Percentiles rank a stretch among this genome's conserved stretches.
Conservation (phyloP, 1,140 invertebrate genomes). For the Gryllus bimaculatus region DNA sequence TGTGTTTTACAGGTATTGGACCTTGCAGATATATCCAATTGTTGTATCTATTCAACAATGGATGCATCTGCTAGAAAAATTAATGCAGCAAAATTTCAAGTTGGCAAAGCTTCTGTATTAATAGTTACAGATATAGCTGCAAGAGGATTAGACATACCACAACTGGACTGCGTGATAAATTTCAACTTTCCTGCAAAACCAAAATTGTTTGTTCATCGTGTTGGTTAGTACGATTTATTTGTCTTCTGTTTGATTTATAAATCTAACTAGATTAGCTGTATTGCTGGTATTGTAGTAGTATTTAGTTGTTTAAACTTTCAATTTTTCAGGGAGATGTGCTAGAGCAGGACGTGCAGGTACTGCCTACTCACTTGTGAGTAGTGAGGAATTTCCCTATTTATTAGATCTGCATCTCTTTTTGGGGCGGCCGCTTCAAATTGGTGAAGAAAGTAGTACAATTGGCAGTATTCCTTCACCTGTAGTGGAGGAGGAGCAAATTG, state of each 20-base stretch:
- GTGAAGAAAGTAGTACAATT: slow-evolving; percentile 45
- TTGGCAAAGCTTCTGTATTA: slow-evolving; percentile 65
- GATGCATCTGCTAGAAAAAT: slow-evolving; percentile 94
- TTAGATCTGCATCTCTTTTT: slow-evolving; percentile 92
- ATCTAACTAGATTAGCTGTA: background rate
- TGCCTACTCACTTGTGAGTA: slow-evolving; percentile 78
- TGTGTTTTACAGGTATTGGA: slow-evolving; percentile 61
- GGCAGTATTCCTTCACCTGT: slow-evolving; percentile 73
- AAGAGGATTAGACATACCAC: slow-evolving; percentile 92
- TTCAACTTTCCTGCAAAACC: slow-evolving; percentile 94
- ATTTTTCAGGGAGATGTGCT: slow-evolving; percentile 76
- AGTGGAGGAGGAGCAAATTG: slow-evolving; percentile 74
- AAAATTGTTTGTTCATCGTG: slow-evolving; percentile 96
- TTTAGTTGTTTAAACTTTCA: background rate
- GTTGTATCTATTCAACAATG: slow-evolving; percentile 89
- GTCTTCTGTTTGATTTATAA: background rate
- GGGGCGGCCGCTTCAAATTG: slow-evolving; percentile 54
- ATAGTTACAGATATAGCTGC: slow-evolving; percentile 97
- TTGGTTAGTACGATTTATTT: slow-evolving; percentile 58
- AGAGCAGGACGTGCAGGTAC: slow-evolving; percentile 83
- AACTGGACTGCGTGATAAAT: slow-evolving; percentile 94
- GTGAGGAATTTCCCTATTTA: slow-evolving; percentile 86
- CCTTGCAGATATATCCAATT: slow-evolving; percentile 67
- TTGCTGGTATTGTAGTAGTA: background rate
- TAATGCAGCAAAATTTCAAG: slow-evolving; percentile 84